Evolutionary conservation across 2,113 vertebrate species (phyloP), one percentile per base, ranked within the genome.

Genomic region (Xiphophorus hellerii): DNA sequence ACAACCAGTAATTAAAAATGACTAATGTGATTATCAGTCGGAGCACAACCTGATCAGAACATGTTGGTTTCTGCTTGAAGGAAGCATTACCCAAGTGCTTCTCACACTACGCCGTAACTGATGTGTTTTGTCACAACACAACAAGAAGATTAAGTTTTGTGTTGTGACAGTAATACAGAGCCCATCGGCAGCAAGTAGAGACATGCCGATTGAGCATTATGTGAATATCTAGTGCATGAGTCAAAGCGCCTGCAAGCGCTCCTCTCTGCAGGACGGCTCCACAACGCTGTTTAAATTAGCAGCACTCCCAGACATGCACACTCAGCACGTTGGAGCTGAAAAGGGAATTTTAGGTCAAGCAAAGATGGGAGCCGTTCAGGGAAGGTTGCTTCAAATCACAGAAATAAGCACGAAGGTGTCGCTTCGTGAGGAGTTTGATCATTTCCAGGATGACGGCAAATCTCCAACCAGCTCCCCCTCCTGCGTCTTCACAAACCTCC

Each of bases 211-310:
- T 61, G 61, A 74, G 76, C 33, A 4, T 74, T 48, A 79, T 82
- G 84, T 5, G 78, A 83, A 84, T 83, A 84, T 89, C 83, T 78
- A 3, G 25, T 13, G 81, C 54, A 73, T 90, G 84, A 88, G 78
- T 88, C 86, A 89, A 74, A 42, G 76, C 69, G 48, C 39, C 69
- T 75, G 35, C 35, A 11, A 37, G 35, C 35, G 10, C 35, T 37
- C 35, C 35, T 73, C 69, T 14, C 77, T 81, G 69, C 75, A 83
- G 76, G 74, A 84, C 82, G 69, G 81, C 80, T 71, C 70, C 25
- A 73, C 66, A 80, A 76, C 83, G 27, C 42, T 9, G 76, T 81
- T 87, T 86, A 86, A 86, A 87, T 88, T 80, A 83, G 89, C 84
- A 86, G 78, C 66, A 14, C 75, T 73, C 74, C 2, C 84, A 87